These are phyloP conservation scores for Nymphicus hollandicus DNA, from an alignment of 2,113 vertebrate species.

Conservation along the genomic window DNA sequence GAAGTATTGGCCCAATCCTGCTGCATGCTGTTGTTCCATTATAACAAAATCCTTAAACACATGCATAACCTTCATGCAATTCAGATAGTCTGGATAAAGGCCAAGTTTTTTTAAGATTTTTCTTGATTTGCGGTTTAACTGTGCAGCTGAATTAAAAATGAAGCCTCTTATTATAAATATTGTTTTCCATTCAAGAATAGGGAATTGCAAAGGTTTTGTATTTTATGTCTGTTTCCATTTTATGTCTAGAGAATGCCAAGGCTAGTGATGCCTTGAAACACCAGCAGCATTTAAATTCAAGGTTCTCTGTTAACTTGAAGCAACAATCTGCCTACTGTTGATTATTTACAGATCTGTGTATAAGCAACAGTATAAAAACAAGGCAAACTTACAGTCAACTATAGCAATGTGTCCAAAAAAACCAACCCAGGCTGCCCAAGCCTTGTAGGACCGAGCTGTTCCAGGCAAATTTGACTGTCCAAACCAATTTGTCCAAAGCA, in stretches of 20 bases:
- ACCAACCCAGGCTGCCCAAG: not conserved
- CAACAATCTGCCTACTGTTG: not conserved
- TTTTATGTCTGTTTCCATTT: not conserved
- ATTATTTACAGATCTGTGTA: not conserved
- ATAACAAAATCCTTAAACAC: not conserved
- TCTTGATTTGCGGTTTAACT: not conserved
- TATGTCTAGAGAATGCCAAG: not conserved
- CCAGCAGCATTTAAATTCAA: not conserved
- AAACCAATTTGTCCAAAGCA: not conserved
- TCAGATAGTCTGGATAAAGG: not conserved
- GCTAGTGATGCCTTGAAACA: not conserved
- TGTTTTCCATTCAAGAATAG: not conserved
- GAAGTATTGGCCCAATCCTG: not conserved
- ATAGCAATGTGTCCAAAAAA: not conserved
- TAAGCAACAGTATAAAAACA: not conserved
- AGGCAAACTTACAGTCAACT: not conserved
- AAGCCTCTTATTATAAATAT: not conserved
- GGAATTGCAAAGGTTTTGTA: not conserved
- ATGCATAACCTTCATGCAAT: not conserved
- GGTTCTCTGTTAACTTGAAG: not conserved
- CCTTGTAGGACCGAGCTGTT: not conserved
- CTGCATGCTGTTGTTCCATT: rapidly evolving
- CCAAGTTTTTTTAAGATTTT: not conserved
- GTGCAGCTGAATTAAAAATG: not conserved
- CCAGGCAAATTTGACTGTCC: not conserved